phyloP scores from a whole-genome alignment of 2,888 invertebrate species.

The Leucania comma region DNA sequence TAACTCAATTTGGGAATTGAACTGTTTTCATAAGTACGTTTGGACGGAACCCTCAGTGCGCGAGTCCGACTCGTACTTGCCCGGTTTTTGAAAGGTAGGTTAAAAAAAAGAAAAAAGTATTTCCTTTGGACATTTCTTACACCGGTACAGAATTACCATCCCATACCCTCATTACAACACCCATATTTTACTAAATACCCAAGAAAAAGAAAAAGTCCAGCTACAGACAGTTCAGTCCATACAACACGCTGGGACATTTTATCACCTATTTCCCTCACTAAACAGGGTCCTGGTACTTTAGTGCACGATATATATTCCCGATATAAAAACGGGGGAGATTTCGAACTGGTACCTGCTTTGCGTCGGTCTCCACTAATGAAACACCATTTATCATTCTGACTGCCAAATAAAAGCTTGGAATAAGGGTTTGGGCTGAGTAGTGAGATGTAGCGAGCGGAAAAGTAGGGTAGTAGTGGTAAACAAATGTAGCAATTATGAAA shows the following conservation, averaged over 20 bases:
- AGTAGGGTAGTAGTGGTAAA: background rate
- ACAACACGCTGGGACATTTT: conserved; percentile 47
- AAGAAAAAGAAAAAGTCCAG: conserved; percentile 8
- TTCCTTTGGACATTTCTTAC: background rate
- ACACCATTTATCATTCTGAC: conserved; percentile 86
- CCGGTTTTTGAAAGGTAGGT: too few relatives aligned
- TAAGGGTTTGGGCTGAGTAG: conserved; percentile 54
- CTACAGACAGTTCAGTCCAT: conserved; percentile 29
- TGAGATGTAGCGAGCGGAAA: conserved; percentile 29
- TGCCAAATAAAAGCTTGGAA: conserved; percentile 85
- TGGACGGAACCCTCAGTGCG: too few relatives aligned
- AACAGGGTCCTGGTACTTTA: conserved; percentile 48
- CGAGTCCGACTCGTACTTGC: too few relatives aligned
- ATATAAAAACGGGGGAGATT: conserved; percentile 80
- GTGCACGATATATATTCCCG: conserved; percentile 62
- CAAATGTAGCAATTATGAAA: too few relatives aligned
- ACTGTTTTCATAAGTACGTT: too few relatives aligned
- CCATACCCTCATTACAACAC: conserved; percentile 8
- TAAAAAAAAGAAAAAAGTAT: background rate
- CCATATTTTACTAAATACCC: conserved; percentile 16
- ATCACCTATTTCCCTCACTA: conserved; percentile 49
- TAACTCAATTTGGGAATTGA: too few relatives aligned
- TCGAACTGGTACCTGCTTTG: conserved; percentile 75
- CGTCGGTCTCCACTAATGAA: conserved; percentile 83
- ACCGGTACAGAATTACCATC: background rate